Percentiles rank a stretch among this genome's conserved stretches.
These are phyloP conservation scores for Hippopotamus amphibius DNA, from an alignment of 2,113 vertebrate genomes.

Conservation along the genomic window DNA sequence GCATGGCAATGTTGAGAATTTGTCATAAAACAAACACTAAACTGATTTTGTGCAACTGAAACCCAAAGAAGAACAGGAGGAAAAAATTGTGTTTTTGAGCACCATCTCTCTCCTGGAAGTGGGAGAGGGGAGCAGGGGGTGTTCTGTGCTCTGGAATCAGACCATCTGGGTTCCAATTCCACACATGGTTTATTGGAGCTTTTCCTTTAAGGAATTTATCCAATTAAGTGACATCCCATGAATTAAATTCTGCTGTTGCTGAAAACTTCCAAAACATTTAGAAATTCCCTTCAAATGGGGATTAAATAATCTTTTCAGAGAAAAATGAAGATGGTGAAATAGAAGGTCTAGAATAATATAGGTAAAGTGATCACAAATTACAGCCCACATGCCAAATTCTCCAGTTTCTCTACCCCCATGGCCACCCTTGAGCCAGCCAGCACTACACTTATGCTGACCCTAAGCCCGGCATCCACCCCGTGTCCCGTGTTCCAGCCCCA, in stretches of 20 bases:
- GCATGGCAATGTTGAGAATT: background rate
- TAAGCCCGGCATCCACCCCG: background rate
- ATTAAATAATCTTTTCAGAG: background rate
- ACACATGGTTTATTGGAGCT: background rate
- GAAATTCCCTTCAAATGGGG: conserved; percentile 23
- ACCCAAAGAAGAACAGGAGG: background rate
- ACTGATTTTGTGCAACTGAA: background rate
- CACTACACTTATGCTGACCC: background rate
- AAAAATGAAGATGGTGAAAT: background rate
- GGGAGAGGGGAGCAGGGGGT: fast-evolving
- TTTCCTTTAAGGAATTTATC: background rate
- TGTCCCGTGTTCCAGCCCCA: background rate
- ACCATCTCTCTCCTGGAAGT: background rate
- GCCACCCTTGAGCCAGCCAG: background rate
- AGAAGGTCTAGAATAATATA: background rate
- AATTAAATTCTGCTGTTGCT: background rate
- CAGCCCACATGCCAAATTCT: background rate
- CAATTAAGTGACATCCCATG: background rate
- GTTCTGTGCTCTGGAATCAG: background rate
- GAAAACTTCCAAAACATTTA: conserved; percentile 14
- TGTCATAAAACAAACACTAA: conserved; percentile 11
- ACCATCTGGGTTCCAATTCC: background rate
- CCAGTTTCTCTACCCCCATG: background rate
- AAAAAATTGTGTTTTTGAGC: background rate
- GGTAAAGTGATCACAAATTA: background rate